Conservation (phyloP, 2,113 vertebrate species). For the Macrotus californicus region DNA sequence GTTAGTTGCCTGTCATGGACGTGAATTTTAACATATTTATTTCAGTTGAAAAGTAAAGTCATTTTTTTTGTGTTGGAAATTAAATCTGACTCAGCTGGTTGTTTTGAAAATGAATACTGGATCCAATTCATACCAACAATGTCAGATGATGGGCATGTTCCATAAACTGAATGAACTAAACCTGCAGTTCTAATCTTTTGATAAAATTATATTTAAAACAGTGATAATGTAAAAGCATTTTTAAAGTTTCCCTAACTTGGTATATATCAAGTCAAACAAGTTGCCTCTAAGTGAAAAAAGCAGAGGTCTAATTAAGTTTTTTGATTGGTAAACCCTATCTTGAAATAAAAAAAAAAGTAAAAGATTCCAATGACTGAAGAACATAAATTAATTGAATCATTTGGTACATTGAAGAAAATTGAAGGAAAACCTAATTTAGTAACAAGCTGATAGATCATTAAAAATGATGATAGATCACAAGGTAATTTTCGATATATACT, state of each 20-base stretch:
- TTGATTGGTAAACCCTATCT: neutral
- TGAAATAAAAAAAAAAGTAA: neutral
- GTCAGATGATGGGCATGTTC: neutral
- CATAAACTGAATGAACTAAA: neutral
- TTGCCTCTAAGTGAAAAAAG: neutral
- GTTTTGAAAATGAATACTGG: neutral
- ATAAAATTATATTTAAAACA: neutral
- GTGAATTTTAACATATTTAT: neutral
- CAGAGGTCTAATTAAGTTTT: neutral
- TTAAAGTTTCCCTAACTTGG: neutral
- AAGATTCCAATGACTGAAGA: neutral
- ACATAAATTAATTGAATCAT: neutral
- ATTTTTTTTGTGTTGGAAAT: neutral
- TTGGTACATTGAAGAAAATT: neutral
- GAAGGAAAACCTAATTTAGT: slow-evolving; percentile 5
- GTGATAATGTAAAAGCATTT: neutral
- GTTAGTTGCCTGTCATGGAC: neutral
- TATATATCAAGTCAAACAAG: neutral
- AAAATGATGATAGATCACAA: slow-evolving; percentile 2
- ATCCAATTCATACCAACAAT: neutral
- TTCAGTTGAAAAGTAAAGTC: neutral
- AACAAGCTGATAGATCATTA: slow-evolving; percentile 8
- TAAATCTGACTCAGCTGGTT: neutral
- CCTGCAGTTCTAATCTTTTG: neutral
- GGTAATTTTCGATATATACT: slow-evolving; percentile 4